Percentiles rank a stretch among this genome's conserved stretches.
These are phyloP conservation scores for Drosophila macrothrix DNA, from an alignment of 2,888 invertebrate genomes.

Conservation along the genomic window DNA sequence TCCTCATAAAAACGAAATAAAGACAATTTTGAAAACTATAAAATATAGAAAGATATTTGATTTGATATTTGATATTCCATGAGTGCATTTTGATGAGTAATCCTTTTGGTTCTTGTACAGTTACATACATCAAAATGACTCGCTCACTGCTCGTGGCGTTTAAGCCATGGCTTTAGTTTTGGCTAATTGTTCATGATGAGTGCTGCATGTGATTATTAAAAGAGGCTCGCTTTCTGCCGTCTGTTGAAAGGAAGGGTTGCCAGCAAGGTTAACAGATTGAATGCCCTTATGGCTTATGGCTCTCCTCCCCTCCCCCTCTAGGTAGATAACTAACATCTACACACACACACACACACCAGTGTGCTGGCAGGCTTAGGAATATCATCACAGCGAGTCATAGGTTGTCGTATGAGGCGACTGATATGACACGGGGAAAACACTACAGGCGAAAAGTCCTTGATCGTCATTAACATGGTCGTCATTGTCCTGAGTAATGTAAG, in stretches of 20 bases:
- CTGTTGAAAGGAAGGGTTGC: conserved; percentile 38
- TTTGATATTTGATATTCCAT: background rate
- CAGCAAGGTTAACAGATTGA: background rate
- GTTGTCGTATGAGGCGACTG: background rate
- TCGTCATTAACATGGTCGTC: background rate
- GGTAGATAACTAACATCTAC: conserved; percentile 23
- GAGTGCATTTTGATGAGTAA: background rate
- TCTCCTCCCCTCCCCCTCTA: background rate
- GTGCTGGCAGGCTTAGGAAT: background rate
- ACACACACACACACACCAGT: conserved; percentile 4
- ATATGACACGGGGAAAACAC: background rate
- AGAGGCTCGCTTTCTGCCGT: conserved; percentile 30
- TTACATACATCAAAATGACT: background rate
- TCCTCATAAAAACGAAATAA: background rate
- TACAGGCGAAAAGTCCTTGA: background rate
- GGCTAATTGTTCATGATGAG: conserved; percentile 51
- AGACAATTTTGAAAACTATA: no score
- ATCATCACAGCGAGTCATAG: background rate
- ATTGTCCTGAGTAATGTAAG: background rate
- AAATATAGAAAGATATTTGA: background rate
- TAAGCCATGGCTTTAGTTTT: background rate
- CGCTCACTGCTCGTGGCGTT: background rate
- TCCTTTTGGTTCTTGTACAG: background rate
- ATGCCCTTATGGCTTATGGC: background rate
- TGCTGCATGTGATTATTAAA: conserved; percentile 44